Evolutionary conservation across 2,888 invertebrate genomes (phyloP), one percentile per base, ranked within the genome.

Genomic region (Resseliella maxima): DNA sequence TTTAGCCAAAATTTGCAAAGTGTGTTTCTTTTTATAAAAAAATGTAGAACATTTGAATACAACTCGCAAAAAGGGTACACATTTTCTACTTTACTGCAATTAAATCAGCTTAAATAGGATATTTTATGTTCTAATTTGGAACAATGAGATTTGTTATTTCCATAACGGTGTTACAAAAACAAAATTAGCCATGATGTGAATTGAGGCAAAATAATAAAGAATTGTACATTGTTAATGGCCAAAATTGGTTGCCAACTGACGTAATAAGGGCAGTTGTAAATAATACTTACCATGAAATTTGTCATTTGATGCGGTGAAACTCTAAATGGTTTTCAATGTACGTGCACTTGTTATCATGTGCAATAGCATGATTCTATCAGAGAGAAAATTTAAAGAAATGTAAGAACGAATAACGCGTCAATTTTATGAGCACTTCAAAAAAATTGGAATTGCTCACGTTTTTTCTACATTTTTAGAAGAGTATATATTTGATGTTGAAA

Each of bases 361-460:
- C 18, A 27, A 72, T 18, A 72, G 15, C 24, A 24, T n/a, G 24
- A 59, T 24, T 59, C 59, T 12, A 31, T 31, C 0, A 10, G 24
- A 27, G 2, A 18, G 27, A 59, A n/a, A 24, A 59, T 50, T 18
- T 2, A 59, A 59, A 6, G 72, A 31, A 31, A 72, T 12, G 12
- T 2, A 59, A 6, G 24, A 59, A 59, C 59, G 24, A 27, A 72
- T 31, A 12, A 35, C 35, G 72, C 24, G 24, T 31, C 72, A 12
- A 31, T 35, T 72, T 72, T 72, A 31, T 35, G 72, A 8, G 72
- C 72, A 72, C 72, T 72, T 72, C 72, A 72, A 72, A 24, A 59
- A 24, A 59, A 59, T 24, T 72, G 31, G 31, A 35, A 72, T 31
- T 72, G 35, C 72, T 72, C 35, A 72, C 72, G 35, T 72, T 72